These are phyloP conservation scores for Laticauda colubrina DNA, from an alignment of 2,113 vertebrate genomes.

Conservation along the genomic window DNA sequence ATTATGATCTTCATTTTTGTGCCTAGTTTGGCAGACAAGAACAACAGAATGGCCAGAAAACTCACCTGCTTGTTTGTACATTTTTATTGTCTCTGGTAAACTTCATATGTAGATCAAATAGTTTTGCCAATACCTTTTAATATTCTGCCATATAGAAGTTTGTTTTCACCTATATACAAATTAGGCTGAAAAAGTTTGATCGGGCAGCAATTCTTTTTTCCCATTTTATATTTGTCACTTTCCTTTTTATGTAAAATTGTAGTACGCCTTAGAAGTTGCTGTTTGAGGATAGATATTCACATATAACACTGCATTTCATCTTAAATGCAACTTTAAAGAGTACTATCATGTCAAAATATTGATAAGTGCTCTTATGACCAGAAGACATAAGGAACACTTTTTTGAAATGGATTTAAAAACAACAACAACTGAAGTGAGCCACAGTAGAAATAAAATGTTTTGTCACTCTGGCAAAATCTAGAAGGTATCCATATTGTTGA, in stretches of 20 bases:
- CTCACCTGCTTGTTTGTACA: neutral
- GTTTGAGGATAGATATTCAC: conserved; percentile 47
- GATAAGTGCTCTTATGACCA: neutral
- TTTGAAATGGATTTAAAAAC: neutral
- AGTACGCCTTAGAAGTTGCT: conserved; percentile 40
- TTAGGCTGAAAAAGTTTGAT: conserved; percentile 54
- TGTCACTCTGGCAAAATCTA: neutral
- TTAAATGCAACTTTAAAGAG: conserved; percentile 48
- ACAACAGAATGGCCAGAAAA: neutral
- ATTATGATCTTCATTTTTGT: neutral
- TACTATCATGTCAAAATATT: neutral
- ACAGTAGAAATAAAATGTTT: neutral
- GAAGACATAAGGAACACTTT: neutral
- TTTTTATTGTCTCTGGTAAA: neutral
- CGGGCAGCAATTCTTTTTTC: conserved; percentile 34
- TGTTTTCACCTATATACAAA: conserved; percentile 48
- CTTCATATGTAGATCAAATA: conserved; percentile 38
- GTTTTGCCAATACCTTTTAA: conserved; percentile 60
- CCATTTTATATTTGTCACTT: neutral
- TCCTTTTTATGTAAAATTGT: conserved; percentile 36
- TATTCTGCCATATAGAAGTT: conserved; percentile 55
- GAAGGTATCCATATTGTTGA: neutral
- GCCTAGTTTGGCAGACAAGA: neutral
- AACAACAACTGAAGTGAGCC: neutral
- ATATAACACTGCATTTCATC: neutral